Conservation (phyloP, 23 tunicate genomes). For the Ciona savignyi region DNA sequence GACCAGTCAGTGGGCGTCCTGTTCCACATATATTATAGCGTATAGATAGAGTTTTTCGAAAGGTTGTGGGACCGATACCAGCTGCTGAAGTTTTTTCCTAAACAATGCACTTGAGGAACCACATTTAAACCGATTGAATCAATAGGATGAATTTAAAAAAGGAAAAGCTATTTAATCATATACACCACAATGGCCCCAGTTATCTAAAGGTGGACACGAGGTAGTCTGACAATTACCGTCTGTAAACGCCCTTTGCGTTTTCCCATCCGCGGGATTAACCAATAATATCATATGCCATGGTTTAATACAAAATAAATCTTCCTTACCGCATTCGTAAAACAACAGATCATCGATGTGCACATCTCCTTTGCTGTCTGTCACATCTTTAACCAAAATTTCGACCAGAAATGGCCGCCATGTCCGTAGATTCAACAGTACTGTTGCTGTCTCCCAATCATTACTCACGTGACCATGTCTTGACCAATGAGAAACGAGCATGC, state of each 20-base stretch:
- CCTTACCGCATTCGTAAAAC: conserved; percentile 29
- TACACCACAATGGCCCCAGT: not conserved
- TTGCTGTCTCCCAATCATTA: conserved; percentile 25
- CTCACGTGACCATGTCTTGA: conserved; percentile 38
- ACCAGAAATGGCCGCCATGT: conserved; percentile 10
- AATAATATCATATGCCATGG: no score
- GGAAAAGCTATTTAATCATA: no score
- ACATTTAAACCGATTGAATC: not conserved
- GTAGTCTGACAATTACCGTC: no score
- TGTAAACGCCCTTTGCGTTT: no score
- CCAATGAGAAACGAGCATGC: conserved; percentile 30
- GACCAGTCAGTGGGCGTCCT: no score
- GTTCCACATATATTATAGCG: no score
- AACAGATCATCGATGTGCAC: conserved; percentile 24
- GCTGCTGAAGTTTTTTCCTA: not conserved
- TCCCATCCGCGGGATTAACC: no score
- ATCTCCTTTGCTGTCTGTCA: conserved; percentile 22
- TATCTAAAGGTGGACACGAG: no score
- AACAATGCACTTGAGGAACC: not conserved
- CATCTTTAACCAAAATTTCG: conserved; percentile 21
- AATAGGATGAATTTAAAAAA: not conserved
- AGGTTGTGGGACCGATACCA: no score
- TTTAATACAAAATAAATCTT: no score
- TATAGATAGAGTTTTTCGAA: no score
- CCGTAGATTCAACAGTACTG: conserved; percentile 16